Evolutionary conservation across 2,113 vertebrate genomes (phyloP).

Genomic region (Carassius carassius): DNA sequence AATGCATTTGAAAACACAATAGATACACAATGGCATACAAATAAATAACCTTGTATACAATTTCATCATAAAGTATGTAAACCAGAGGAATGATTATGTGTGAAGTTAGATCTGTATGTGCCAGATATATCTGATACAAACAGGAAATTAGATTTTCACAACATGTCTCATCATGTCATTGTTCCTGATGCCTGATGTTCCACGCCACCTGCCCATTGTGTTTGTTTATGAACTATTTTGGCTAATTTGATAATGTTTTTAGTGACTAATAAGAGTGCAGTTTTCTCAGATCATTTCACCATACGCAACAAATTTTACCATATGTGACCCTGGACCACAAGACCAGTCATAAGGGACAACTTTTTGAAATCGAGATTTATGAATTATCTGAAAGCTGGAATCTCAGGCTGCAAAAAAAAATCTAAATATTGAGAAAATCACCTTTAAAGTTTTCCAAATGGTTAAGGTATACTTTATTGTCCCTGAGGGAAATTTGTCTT

Average conservation of each 20-base stretch:
- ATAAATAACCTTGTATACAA: slow-evolving; percentile 5
- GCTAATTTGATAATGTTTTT: neutral
- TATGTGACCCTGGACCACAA: too few relatives aligned
- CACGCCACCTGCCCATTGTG: neutral
- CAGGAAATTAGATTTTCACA: slow-evolving; percentile 9
- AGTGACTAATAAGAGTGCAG: neutral
- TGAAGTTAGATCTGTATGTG: neutral
- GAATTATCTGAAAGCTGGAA: too few relatives aligned
- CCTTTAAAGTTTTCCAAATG: too few relatives aligned
- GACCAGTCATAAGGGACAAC: too few relatives aligned
- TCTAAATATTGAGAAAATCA: too few relatives aligned
- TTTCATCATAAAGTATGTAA: neutral
- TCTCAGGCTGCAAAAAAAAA: too few relatives aligned
- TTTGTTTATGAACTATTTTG: neutral
- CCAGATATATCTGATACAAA: neutral
- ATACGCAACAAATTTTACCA: neutral
- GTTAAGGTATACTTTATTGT: too few relatives aligned
- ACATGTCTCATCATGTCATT: slow-evolving; percentile 36
- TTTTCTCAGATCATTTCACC: neutral
- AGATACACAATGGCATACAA: neutral
- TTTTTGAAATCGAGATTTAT: too few relatives aligned
- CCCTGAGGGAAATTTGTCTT: too few relatives aligned
- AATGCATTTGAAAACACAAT: neutral
- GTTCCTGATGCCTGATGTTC: slow-evolving; percentile 4
- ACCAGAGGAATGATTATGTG: slow-evolving; percentile 16